A percentile compares a stretch with the other conserved stretches of the same genome.
Evolutionary conservation across 1,140 invertebrate species (phyloP).

Genomic region (Drosophila ficusphila): DNA sequence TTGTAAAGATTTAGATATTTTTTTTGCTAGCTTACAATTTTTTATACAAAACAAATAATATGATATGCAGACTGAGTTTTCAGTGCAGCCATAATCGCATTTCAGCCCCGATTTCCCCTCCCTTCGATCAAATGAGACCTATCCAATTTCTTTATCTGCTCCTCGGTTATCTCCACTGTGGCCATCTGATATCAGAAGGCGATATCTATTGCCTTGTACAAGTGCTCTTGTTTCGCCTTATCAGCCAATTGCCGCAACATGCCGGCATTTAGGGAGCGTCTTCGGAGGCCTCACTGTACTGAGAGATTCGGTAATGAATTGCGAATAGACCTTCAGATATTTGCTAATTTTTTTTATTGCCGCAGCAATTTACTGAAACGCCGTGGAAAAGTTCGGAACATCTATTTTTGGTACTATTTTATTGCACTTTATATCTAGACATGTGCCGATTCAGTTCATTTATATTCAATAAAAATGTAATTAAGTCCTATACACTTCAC

Average conservation of each 20-base stretch:
- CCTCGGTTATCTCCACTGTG: conserved; percentile 16
- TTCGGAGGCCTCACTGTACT: conserved; percentile 12
- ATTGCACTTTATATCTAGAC: not conserved
- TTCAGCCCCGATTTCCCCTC: not conserved
- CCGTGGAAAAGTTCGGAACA: conserved; percentile 8
- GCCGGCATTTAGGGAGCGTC: not conserved
- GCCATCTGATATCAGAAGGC: conserved; percentile 40
- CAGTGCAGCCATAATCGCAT: not conserved
- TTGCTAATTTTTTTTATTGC: conserved; percentile 7
- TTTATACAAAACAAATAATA: too few species aligned
- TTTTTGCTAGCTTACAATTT: too few species aligned
- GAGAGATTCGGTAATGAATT: not conserved
- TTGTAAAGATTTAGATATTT: too few species aligned
- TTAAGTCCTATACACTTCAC: not conserved
- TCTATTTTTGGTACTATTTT: conserved; percentile 9
- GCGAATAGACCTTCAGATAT: not conserved
- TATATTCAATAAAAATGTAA: not conserved
- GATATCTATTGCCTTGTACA: conserved; percentile 35
- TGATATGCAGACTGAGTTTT: too few species aligned
- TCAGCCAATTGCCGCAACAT: conserved; percentile 13
- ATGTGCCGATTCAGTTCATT: conserved; percentile 1
- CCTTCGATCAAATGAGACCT: conserved; percentile 1
- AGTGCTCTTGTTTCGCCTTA: conserved; percentile 30
- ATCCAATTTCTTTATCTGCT: conserved; percentile 35
- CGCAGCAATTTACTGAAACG: not conserved